Percentiles rank a stretch among this genome's conserved stretches.
Conservation (phyloP, 2,888 invertebrate genomes). For the Ceramica pisi region DNA sequence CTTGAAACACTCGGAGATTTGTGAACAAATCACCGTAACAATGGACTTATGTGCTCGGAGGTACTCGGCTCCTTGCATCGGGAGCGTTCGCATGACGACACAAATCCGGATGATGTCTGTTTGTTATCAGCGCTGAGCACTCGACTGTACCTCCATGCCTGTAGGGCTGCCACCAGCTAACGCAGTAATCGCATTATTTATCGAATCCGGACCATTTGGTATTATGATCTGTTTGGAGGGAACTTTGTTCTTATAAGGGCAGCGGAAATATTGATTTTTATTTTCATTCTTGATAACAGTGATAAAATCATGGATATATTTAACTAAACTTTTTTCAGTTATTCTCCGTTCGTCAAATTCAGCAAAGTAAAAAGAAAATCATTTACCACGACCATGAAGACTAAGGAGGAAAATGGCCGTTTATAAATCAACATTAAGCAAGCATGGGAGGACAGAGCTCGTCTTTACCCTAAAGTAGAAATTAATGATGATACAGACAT, state of each 20-base stretch:
- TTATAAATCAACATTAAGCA: conserved; percentile 54
- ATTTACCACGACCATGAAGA: conserved; percentile 9
- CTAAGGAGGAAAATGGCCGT: conserved; percentile 14
- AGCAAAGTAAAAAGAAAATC: conserved; percentile 11
- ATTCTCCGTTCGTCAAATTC: neutral
- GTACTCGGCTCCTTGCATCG: conserved; percentile 59
- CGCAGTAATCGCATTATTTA: conserved; percentile 85
- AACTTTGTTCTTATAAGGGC: conserved; percentile 33
- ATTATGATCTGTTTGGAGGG: conserved; percentile 60
- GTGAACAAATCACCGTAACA: conserved; percentile 64
- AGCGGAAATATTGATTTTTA: conserved; percentile 12
- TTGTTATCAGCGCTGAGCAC: conserved; percentile 90
- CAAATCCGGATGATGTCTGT: conserved; percentile 91
- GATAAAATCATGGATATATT: neutral
- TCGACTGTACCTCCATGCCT: conserved; percentile 80
- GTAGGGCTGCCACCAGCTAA: conserved; percentile 80
- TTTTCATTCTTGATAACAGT: conserved; percentile 4
- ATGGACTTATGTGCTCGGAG: conserved; percentile 55
- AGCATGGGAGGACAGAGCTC: conserved; percentile 9
- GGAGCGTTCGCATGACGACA: conserved; percentile 85
- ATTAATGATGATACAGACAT: conserved; percentile 20
- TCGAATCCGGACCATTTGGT: conserved; percentile 80
- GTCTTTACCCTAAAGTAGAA: conserved; percentile 10
- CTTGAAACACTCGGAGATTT: conserved; percentile 43
- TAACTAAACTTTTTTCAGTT: neutral